A percentile compares a stretch with the other conserved stretches of the same genome.
Conservation (phyloP, 2,797 vertebrate species). For the Sitta carolinensis region DNA sequence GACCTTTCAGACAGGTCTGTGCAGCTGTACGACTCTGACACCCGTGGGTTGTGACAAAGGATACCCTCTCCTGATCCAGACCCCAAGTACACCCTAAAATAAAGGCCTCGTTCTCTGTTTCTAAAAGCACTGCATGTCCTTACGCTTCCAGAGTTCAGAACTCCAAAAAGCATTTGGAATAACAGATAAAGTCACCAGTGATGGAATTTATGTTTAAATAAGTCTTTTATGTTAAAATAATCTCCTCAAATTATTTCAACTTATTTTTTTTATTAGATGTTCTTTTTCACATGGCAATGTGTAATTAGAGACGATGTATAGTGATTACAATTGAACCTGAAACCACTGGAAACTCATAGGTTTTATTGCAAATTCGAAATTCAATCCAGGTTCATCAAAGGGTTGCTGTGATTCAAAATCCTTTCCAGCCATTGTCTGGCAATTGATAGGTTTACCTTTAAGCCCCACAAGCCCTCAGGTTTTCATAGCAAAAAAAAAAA, state of each 20-base stretch:
- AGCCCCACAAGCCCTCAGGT: not conserved
- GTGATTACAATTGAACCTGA: constrained; percentile 36
- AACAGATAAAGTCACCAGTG: not conserved
- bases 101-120: not conserved
- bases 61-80: not conserved
- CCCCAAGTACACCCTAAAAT: not conserved
- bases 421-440: not conserved
- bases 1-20: not conserved
- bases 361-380: constrained; percentile 53
- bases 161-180: not conserved
- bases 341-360: constrained; percentile 23
- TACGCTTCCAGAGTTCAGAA: not conserved
- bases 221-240: not conserved
- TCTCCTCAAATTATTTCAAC: not conserved
- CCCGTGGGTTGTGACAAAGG: not conserved
- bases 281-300: not conserved
- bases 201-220: not conserved
- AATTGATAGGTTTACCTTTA: not conserved
- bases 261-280: not conserved
- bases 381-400: constrained; percentile 42
- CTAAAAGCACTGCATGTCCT: not conserved
- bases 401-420: constrained; percentile 60
- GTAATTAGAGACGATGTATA: constrained; percentile 21
- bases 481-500: not conserved
- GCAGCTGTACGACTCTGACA: not conserved